These are phyloP conservation scores for Oxyura jamaicensis DNA, from an alignment of 2,113 vertebrate species.

Conservation along the genomic window DNA sequence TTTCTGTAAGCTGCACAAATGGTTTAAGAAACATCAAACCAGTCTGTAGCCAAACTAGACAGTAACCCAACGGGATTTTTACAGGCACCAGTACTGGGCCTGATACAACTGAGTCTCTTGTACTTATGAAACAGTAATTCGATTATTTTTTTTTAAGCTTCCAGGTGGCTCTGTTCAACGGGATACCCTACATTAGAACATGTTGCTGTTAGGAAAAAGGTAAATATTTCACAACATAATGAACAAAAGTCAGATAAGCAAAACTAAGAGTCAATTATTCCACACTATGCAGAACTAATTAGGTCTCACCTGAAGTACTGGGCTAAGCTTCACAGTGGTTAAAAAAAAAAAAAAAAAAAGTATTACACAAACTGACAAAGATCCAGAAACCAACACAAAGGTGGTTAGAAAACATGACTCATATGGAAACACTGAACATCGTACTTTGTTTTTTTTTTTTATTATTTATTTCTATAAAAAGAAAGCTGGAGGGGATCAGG, in stretches of 20 bases:
- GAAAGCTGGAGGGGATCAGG: not conserved
- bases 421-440: not conserved
- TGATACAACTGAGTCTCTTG: not conserved
- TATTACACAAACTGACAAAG: not conserved
- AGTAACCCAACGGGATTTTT: not conserved
- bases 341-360: not conserved
- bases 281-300: not conserved
- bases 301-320: not conserved
- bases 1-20: not conserved
- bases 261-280: not conserved
- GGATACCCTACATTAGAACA: not conserved
- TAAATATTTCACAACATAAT: not conserved
- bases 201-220: not conserved
- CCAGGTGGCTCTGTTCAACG: not conserved
- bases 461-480: not conserved
- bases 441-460: not conserved
- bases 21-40: not conserved
- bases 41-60: not conserved
- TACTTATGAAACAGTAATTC: not conserved
- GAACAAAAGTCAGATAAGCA: not conserved
- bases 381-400: not conserved
- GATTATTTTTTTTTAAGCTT: not conserved
- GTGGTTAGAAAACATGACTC: conserved; percentile 2
- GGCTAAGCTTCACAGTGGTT: not conserved
- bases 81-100: not conserved